Conservation (phyloP, 2,888 invertebrate genomes). For the Ennomos quercinarius region DNA sequence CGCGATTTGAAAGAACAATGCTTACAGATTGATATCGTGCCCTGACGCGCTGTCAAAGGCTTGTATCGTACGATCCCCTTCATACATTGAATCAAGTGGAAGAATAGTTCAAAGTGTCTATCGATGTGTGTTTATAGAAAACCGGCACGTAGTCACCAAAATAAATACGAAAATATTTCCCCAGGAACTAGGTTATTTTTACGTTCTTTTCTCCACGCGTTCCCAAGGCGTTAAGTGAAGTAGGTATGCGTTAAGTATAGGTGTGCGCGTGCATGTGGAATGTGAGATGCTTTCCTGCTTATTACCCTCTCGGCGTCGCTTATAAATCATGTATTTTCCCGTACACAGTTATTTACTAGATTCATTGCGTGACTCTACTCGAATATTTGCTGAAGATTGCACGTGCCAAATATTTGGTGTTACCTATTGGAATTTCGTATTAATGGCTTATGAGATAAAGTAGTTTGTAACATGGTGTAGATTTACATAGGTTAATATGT, state of each 20-base stretch:
- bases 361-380: constrained; percentile 35
- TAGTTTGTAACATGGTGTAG: no score
- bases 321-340: constrained; percentile 42
- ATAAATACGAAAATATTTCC: constrained; percentile 13
- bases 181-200: constrained; percentile 45
- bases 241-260: constrained; percentile 44
- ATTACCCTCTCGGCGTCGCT: constrained; percentile 38
- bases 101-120: constrained; percentile 7
- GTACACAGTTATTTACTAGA: constrained; percentile 40
- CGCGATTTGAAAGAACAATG: no score
- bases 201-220: constrained; percentile 55
- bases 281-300: constrained; percentile 38
- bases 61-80: no score
- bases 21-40: no score
- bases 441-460: no score
- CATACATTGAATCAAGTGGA: constrained; percentile 10
- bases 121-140: constrained; percentile 12
- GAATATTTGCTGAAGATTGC: constrained; percentile 27
- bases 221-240: constrained; percentile 49
- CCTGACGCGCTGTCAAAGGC: no score
- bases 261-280: constrained; percentile 40
- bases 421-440: neutral
- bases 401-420: constrained; percentile 19
- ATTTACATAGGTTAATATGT: no score
- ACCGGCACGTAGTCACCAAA: constrained; percentile 13